Percentiles rank a stretch among this genome's conserved stretches.
phyloP scores from a whole-genome alignment of 1,140 invertebrate species.

The Drosophila pseudoananassae region DNA sequence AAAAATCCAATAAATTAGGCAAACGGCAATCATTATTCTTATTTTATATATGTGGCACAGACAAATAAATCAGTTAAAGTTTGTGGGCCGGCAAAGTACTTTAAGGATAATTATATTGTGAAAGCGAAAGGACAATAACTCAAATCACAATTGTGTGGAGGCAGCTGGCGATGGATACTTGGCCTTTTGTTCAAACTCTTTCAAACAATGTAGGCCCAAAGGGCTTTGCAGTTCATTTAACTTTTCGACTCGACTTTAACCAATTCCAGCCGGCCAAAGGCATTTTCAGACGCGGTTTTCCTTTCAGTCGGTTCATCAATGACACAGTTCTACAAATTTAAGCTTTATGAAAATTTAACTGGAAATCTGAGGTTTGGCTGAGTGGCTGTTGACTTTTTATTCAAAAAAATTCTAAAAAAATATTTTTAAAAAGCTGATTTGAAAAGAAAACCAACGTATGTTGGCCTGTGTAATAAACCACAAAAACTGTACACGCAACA shows the following conservation, averaged over 20 bases:
- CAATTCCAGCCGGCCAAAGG: conserved; percentile 12
- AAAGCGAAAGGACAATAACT: conserved; percentile 16
- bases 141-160: conserved; percentile 25
- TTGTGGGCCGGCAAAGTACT: neutral
- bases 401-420: neutral
- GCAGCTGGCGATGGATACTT: conserved; percentile 58
- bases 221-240: conserved; percentile 79
- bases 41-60: conserved; percentile 38
- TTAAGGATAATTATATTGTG: conserved; percentile 28
- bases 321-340: neutral
- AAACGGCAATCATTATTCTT: conserved; percentile 68
- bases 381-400: neutral
- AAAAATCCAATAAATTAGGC: conserved; percentile 75
- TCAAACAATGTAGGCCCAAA: conserved; percentile 47
- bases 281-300: conserved; percentile 21
- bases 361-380: neutral
- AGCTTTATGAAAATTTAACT: neutral
- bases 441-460: neutral
- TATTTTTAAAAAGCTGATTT: neutral
- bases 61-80: conserved; percentile 53
- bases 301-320: conserved; percentile 57
- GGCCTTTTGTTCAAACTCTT: conserved; percentile 50
- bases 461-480: conserved; percentile 58
- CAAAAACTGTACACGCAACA: conserved; percentile 72
- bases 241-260: conserved; percentile 48